Conservation (phyloP, 2,797 vertebrate species). For the Chromobotia macracanthus region DNA sequence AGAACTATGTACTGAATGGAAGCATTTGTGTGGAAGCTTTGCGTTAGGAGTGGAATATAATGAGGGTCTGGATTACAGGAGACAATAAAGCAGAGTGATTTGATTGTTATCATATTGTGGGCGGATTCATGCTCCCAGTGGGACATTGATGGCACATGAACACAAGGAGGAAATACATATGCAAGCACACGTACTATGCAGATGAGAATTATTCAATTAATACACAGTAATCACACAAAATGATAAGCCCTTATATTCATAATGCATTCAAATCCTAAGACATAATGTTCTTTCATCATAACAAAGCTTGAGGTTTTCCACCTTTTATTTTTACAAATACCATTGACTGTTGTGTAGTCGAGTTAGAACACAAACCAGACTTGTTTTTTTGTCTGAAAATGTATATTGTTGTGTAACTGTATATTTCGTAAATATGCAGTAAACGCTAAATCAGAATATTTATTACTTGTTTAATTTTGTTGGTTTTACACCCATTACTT, state of each 20-base stretch:
- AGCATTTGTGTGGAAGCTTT: constrained; percentile 21
- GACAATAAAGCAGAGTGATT: constrained; percentile 47
- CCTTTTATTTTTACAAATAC: background rate
- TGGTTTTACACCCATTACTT: background rate
- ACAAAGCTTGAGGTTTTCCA: background rate
- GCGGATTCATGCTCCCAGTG: constrained; percentile 34
- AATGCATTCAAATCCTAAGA: constrained; percentile 16
- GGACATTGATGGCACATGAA: constrained; percentile 17
- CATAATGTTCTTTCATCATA: constrained; percentile 13
- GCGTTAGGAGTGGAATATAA: constrained; percentile 26
- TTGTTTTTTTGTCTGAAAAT: background rate
- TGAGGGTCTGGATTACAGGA: constrained; percentile 49
- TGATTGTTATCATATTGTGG: constrained; percentile 50
- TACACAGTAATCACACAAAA: constrained; percentile 16
- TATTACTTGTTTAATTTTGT: background rate
- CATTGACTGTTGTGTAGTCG: background rate
- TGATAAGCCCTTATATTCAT: constrained; percentile 23
- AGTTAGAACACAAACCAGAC: background rate
- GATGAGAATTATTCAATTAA: constrained; percentile 37
- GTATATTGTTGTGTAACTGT: background rate
- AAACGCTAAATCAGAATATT: background rate
- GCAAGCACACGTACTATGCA: constrained; percentile 14
- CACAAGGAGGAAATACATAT: constrained; percentile 13
- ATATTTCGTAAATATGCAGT: background rate
- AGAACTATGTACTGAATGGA: constrained; percentile 20